These are phyloP conservation scores for Lates calcarifer DNA, from an alignment of 2,113 vertebrate species.

Conservation along the genomic window DNA sequence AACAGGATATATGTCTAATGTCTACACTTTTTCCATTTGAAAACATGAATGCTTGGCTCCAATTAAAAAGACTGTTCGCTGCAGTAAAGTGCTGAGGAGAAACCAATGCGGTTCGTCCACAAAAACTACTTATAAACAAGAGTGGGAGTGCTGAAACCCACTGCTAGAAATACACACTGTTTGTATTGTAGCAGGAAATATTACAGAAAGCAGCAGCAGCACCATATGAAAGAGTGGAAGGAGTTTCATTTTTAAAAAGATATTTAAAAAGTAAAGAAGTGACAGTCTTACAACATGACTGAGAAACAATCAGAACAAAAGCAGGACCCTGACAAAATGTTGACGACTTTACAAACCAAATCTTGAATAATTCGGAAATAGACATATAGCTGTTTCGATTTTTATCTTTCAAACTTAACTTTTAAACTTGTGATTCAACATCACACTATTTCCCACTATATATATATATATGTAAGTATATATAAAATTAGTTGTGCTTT, in stretches of 20 bases:
- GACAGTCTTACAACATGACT: too few relatives aligned
- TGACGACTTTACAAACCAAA: too few relatives aligned
- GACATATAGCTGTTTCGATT: too few relatives aligned
- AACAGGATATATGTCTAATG: constrained; percentile 54
- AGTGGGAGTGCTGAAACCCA: constrained; percentile 75
- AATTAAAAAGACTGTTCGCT: constrained; percentile 59
- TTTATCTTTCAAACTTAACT: too few relatives aligned
- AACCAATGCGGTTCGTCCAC: constrained; percentile 75
- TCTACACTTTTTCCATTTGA: constrained; percentile 62
- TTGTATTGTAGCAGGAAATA: constrained; percentile 58
- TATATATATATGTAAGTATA: too few relatives aligned
- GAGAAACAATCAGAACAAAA: too few relatives aligned
- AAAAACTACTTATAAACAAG: constrained; percentile 84
- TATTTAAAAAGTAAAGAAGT: too few relatives aligned
- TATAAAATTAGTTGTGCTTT: too few relatives aligned
- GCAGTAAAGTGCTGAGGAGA: constrained; percentile 80
- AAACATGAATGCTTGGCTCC: constrained; percentile 63
- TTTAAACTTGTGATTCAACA: too few relatives aligned
- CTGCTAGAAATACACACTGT: constrained; percentile 75
- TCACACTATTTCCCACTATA: too few relatives aligned
- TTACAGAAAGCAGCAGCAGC: constrained; percentile 60
- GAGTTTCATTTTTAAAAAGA: constrained; percentile 22
- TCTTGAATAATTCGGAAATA: too few relatives aligned
- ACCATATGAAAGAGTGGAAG: constrained; percentile 24
- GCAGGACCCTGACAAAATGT: too few relatives aligned